These are phyloP conservation scores for Stegastes partitus DNA, from an alignment of 2,113 vertebrate species.

Conservation along the genomic window DNA sequence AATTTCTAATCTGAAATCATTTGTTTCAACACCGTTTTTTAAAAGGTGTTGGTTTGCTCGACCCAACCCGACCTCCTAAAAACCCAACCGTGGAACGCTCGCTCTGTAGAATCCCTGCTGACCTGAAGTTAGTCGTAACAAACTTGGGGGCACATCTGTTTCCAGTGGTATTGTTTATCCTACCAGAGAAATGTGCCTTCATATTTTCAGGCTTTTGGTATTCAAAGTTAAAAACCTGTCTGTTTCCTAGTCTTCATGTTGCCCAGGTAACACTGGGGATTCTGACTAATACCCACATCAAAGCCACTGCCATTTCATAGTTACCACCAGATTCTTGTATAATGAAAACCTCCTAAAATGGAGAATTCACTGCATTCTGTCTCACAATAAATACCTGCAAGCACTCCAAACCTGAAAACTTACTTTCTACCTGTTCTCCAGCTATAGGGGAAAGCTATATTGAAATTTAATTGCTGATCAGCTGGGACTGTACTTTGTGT, in stretches of 20 bases:
- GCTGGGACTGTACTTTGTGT: slow-evolving; percentile 9
- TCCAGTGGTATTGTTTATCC: neutral
- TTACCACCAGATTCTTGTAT: slow-evolving; percentile 1
- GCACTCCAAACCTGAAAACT: neutral
- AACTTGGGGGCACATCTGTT: neutral
- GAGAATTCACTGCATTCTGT: neutral
- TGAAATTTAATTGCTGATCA: neutral
- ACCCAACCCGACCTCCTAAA: neutral
- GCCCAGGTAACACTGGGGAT: slow-evolving; percentile 8
- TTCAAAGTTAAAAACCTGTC: slow-evolving; percentile 29
- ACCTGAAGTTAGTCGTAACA: neutral
- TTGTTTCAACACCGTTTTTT: slow-evolving; percentile 8
- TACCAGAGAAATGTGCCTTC: neutral
- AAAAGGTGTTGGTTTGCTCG: neutral
- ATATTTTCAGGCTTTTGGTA: slow-evolving; percentile 20
- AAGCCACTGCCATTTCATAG: slow-evolving; percentile 10
- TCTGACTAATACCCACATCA: slow-evolving; percentile 20
- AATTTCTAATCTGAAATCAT: slow-evolving; percentile 5
- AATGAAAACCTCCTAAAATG: slow-evolving; percentile 15
- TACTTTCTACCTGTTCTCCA: neutral
- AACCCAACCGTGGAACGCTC: neutral
- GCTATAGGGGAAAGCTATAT: neutral
- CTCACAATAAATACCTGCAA: neutral
- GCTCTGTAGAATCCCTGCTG: neutral
- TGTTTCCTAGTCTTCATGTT: slow-evolving; percentile 11